Evolutionary conservation across 2,888 invertebrate species (phyloP), one percentile per base, ranked within the genome.

Genomic region (Leuctra nigra): DNA sequence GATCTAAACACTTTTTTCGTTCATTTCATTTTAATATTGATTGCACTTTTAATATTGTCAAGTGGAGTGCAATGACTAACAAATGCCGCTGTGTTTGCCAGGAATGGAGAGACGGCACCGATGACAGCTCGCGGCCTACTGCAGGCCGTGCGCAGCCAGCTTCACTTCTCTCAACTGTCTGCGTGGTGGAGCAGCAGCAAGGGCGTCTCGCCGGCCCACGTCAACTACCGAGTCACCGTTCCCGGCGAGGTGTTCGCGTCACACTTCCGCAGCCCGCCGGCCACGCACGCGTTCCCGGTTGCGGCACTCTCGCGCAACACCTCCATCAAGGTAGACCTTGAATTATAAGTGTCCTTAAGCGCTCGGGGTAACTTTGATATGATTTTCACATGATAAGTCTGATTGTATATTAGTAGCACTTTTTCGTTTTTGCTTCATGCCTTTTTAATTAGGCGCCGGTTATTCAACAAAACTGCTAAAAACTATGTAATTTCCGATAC

Each of bases 121-220:
- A 73, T 74, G 70, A 70, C 72, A 60, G 68, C 68, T 24, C 83
- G 86, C 66, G 90, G 91, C 72, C 77, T 97, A 64, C 81, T 94
- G 68, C 92, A 91, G 74, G 96, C 96, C 52, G 87, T 97, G 48
- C 83, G 94, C 61, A 96, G 96, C 4, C 93, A 94, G 73, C 80
- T 97, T 59, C 93, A 95, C 76, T 97, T 97, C 77, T 97, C 96
- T 4, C 96, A 97, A 77, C 83, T 97, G 63, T 90, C 93, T 53
- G 93, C 96, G 55, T 97, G 96, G 96, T 81, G 87, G 66, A 73
- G 72, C 58, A 68, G 72, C 52, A 69, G 72, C 48, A 66, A 69
- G 55, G 76, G 76, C 46, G 65, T 64, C 33, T 64, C 68, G 20
- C 76, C 76, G 3, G 65, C 68, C 24, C 68, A 72, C 54, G 76